phyloP scores from a whole-genome alignment of 2,113 vertebrate genomes.

The Engystomops pustulosus region DNA sequence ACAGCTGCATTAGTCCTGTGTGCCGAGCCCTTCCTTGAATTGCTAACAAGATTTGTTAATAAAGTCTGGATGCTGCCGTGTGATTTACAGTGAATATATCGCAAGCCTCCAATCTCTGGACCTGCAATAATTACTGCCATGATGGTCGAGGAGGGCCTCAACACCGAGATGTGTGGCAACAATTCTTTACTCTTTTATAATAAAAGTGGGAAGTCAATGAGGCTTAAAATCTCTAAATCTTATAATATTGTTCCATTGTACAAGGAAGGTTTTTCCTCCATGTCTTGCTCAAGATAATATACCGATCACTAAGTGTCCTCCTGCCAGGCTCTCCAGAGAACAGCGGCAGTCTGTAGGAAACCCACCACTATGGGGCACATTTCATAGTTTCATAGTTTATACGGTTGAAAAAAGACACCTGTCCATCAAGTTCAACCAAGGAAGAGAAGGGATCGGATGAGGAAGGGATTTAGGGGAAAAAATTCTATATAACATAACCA shows the following conservation, averaged over 20 bases:
- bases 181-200: not conserved
- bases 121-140: not conserved
- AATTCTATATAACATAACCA: no score
- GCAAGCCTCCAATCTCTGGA: conserved; percentile 13
- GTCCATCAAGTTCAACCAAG: no score
- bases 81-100: conserved; percentile 28
- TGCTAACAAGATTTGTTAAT: conserved; percentile 55
- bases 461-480: no score
- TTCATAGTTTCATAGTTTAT: no score
- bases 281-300: not conserved
- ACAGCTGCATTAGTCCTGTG: conserved; percentile 36
- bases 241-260: not conserved
- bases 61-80: conserved; percentile 13
- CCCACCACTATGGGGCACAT: no score
- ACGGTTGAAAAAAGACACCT: no score
- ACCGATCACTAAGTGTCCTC: no score
- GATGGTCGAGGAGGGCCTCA: not conserved
- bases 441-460: no score
- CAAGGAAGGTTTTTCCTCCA: not conserved
- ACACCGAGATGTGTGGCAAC: not conserved
- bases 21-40: conserved; percentile 45
- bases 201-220: not conserved
- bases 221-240: not conserved
- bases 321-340: no score
- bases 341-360: no score